phyloP scores from a whole-genome alignment of 2,888 invertebrate species.

The Pristionchus arcanus region DNA sequence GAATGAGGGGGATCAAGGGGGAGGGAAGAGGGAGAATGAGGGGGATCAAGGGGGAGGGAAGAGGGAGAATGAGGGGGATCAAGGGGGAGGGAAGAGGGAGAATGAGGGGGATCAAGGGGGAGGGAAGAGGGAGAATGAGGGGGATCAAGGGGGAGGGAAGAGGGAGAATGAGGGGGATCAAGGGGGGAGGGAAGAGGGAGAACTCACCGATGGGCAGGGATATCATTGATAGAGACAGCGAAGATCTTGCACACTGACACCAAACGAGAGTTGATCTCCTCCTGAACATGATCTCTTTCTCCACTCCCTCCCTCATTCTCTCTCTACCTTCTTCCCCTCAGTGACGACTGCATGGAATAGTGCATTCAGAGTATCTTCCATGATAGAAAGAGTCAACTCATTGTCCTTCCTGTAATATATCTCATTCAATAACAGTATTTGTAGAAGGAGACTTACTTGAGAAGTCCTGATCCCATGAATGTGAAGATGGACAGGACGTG shows the following conservation, averaged over 20 bases:
- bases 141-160: neutral
- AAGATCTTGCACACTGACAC: constrained; percentile 88
- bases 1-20: neutral
- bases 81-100: too few species aligned
- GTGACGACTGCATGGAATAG: constrained; percentile 71
- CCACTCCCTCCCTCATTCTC: neutral
- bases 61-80: neutral
- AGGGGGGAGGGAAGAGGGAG: neutral
- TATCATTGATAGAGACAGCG: constrained; percentile 91
- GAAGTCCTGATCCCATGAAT: constrained; percentile 94
- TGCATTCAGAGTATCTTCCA: constrained; percentile 73
- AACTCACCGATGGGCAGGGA: constrained; percentile 88
- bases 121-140: too few species aligned
- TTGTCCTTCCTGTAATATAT: constrained; percentile 68
- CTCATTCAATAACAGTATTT: neutral
- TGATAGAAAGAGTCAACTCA: constrained; percentile 73
- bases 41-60: too few species aligned
- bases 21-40: too few species aligned
- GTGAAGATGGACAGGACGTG: constrained; percentile 97
- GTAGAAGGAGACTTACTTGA: constrained; percentile 80
- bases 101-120: too few species aligned
- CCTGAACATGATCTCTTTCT: constrained; percentile 8
- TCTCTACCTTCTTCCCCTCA: constrained; percentile 39
- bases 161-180: too few species aligned
- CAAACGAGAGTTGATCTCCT: constrained; percentile 59